Evolutionary conservation across 1,140 invertebrate genomes (phyloP), one percentile per base, ranked within the genome.

Genomic region (Meloidogyne hapla): DNA sequence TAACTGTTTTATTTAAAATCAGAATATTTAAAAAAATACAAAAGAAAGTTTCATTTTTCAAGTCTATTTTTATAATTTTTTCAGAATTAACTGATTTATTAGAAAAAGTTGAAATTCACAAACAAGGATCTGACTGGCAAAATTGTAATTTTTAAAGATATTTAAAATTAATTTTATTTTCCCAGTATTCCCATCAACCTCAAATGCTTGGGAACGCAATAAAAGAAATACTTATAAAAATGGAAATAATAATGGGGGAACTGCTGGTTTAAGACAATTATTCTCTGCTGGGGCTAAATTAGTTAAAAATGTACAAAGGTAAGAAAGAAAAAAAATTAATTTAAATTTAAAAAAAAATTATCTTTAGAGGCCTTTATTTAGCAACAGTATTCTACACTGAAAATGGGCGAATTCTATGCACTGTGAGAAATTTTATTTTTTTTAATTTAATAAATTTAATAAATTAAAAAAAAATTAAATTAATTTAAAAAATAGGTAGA

Each of bases 221-320:
- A 56, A 62, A 73, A 12, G 56, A 12, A 26, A 12, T n/a, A n/a
- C n/a, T n/a, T n/a, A n/a, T 18, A 33, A 18, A 64, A 73, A 21
- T 64, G 70, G 12, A 64, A 73, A 62, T 23, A 38, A 21, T 63
- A 73, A 73, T 64, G 70, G 15, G n/a, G 48, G 1, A 56, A 56
- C 48, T 56, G 18, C 93, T 68, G 94, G 94, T 64, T 94, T 98
- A 63, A 93, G 95, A 83, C 94, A 96, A 85, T 90, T 97, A 1
- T 97, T 98, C 86, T 93, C 94, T 1, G 93, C 94, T 3, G 92
- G 93, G 10, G 94, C 93, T 81, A 97, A 97, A 88, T 97, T 98
- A 86, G 94, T 96, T 87, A 96, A 96, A 87, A 92, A 92, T 85
- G 88, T 97, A 56, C 91, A 74, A 68, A 33, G 69, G 71, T 74